Base-by-base conservation (phyloP, 1,140 invertebrate genomes). In the Drosophila lacertosa region DNA sequence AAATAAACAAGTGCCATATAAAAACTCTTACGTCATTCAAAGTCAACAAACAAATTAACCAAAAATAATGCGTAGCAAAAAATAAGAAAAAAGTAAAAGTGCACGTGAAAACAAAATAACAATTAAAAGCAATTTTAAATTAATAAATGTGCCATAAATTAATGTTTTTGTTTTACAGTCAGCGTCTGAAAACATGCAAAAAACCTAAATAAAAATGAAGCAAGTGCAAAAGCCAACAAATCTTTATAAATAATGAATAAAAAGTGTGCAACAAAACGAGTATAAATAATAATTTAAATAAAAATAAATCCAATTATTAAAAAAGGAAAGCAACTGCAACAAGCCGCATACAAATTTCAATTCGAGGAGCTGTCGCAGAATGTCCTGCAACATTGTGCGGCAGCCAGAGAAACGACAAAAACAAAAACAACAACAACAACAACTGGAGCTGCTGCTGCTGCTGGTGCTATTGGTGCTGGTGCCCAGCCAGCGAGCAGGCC, bases 301-400 rank as follows among this genome's bases (percentile, higher is more conserved):
- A 22, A 29, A 50, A 24, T 0, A 47, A 39, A 11, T 57, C 18
- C 6, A 22, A 22, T 0, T 32, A 44, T 6, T 45, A 29, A 48
- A 45, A n/a, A 26, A 42, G 16, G 13, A n/a, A 37, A 24, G n/a
- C 15, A 57, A 45, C 13, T n/a, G n/a, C n/a, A n/a, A n/a, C n/a
- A n/a, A n/a, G n/a, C n/a, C n/a, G n/a, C n/a, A n/a, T n/a, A n/a
- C n/a, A n/a, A n/a, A n/a, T n/a, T n/a, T 54, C 32, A 42, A 11
- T 20, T 4, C n/a, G 42, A 22, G 35, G 50, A 62, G 65, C 47
- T 68, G 66, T 69, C 68, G 68, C 68, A 72, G 62, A 67, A 72
- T 72, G 68, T 50, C 53, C 62, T 32, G 39, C 47, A 72, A 42
- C 68, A 71, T 72, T 66, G 68, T 66, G 54, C 45, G 62, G 47